Evolutionary conservation across 2,113 vertebrate genomes (phyloP).

Genomic region (Phasianus colchicus): DNA sequence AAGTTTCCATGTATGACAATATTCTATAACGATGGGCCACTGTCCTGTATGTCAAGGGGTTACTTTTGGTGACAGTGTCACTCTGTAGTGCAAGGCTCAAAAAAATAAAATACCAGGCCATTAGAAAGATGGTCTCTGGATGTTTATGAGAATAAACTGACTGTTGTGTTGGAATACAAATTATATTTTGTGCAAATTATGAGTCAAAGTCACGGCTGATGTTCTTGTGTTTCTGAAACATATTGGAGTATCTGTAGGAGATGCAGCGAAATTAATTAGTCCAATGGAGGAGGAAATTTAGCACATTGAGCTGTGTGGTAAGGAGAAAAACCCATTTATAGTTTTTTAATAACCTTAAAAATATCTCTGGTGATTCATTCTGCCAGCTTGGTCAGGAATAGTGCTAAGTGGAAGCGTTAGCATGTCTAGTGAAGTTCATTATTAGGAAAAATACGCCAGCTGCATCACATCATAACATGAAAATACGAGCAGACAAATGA

Average conservation of each 20-base stretch:
- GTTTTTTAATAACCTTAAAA: constrained; percentile 70
- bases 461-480: constrained; percentile 33
- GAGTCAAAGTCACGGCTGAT: background rate
- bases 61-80: background rate
- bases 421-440: constrained; percentile 44
- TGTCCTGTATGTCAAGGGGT: background rate
- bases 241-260: constrained; percentile 43
- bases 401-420: constrained; percentile 40
- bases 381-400: constrained; percentile 50
- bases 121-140: background rate
- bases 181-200: constrained; percentile 5
- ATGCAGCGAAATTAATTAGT: constrained; percentile 47
- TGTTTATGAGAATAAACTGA: background rate
- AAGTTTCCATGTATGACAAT: background rate
- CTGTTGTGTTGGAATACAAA: background rate
- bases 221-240: constrained; percentile 30
- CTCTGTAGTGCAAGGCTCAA: background rate
- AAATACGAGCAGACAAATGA: constrained; percentile 64
- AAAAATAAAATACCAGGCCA: background rate
- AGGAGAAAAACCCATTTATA: constrained; percentile 64
- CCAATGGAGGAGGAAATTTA: constrained; percentile 38
- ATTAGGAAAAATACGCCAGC: constrained; percentile 50
- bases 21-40: background rate
- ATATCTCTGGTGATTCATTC: constrained; percentile 57
- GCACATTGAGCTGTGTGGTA: constrained; percentile 10